Conservation (phyloP, 2,888 invertebrate genomes). For the Torymus texanus region DNA sequence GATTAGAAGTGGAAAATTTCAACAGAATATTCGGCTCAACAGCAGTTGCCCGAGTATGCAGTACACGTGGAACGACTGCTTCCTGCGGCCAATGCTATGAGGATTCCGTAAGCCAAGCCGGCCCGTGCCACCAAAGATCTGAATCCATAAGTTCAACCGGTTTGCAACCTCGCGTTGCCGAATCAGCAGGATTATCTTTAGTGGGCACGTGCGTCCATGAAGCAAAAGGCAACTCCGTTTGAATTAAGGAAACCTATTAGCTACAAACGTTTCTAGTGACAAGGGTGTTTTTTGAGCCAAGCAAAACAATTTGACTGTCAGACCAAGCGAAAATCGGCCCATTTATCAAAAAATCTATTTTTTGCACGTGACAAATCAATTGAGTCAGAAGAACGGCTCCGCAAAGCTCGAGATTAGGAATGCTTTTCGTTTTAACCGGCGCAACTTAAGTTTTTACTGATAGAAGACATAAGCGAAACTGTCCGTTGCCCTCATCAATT, state of each 20-base stretch:
- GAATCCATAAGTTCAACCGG: background rate
- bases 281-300: conserved; percentile 53
- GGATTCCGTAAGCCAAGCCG: conserved; percentile 19
- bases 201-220: conserved; percentile 29
- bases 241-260: conserved; percentile 50
- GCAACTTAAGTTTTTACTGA: conserved; percentile 44
- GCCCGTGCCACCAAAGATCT: conserved; percentile 50
- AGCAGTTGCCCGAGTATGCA: background rate
- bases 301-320: conserved; percentile 55
- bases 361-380: conserved; percentile 16
- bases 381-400: conserved; percentile 25
- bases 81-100: conserved; percentile 28
- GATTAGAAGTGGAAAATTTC: conserved; percentile 25
- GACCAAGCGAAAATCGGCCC: conserved; percentile 48
- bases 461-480: too few species aligned
- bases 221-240: conserved; percentile 34
- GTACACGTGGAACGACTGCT: background rate
- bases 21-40: conserved; percentile 38
- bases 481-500: background rate
- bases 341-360: background rate
- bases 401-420: conserved; percentile 46
- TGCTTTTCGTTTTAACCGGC: conserved; percentile 47
- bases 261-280: conserved; percentile 51
- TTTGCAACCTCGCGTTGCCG: conserved; percentile 43
- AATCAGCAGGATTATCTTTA: conserved; percentile 51